phyloP scores from a whole-genome alignment of 92 coral and sea anemone genomes.

The Metridium senile region DNA sequence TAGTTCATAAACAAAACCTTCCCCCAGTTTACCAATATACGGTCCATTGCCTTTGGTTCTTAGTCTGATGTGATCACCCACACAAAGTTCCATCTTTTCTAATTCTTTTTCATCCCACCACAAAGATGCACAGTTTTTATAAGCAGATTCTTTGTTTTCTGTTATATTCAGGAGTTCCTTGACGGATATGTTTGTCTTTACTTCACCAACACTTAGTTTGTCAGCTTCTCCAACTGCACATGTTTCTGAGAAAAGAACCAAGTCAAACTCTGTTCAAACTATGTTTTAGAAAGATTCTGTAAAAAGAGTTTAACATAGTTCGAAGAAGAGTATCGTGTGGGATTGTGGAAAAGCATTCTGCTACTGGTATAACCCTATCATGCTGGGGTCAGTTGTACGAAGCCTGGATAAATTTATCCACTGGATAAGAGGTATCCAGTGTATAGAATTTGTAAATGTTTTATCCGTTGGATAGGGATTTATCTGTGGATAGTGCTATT shows the following conservation, averaged over 20 bases:
- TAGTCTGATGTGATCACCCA: constrained; percentile 73
- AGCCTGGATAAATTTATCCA: too few species aligned
- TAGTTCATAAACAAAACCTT: too few species aligned
- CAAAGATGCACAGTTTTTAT: constrained; percentile 47
- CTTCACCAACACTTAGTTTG: constrained; percentile 57
- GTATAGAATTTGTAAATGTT: too few species aligned
- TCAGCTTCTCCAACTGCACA: constrained; percentile 63
- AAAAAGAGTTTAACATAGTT: too few species aligned
- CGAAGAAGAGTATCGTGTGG: too few species aligned
- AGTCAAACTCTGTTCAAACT: neutral
- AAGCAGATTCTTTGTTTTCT: constrained; percentile 50
- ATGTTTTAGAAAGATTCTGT: neutral
- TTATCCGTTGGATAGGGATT: too few species aligned
- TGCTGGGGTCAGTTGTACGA: too few species aligned
- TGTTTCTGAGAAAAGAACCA: constrained; percentile 51
- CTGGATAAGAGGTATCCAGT: too few species aligned
- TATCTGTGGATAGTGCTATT: too few species aligned
- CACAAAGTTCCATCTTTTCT: constrained; percentile 59
- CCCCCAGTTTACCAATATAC: constrained; percentile 29
- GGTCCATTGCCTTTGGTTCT: constrained; percentile 95
- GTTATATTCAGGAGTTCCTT: constrained; percentile 59
- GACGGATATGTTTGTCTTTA: constrained; percentile 42
- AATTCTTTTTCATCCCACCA: constrained; percentile 86
- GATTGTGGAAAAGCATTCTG: too few species aligned
- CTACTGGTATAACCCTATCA: too few species aligned